A percentile compares a stretch with the other conserved stretches of the same genome.
Conservation (phyloP, 2,113 vertebrate genomes). For the Pimephales promelas region DNA sequence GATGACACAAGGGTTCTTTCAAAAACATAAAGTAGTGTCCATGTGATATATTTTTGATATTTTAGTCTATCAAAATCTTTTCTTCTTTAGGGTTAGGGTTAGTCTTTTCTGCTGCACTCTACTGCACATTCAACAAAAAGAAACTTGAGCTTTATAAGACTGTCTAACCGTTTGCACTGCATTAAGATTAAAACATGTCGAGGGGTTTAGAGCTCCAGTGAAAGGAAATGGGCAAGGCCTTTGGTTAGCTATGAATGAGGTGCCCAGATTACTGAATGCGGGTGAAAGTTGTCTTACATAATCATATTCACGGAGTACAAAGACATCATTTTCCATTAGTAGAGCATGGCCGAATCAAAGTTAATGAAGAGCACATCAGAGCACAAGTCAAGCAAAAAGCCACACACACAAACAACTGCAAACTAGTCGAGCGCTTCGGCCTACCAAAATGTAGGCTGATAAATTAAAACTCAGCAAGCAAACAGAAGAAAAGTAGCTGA, state of each 20-base stretch:
- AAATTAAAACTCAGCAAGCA: not conserved
- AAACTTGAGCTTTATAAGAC: conserved; percentile 31
- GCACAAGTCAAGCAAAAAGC: not conserved
- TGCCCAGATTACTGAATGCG: conserved; percentile 56
- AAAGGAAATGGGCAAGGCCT: conserved; percentile 33
- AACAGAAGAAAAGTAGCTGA: not conserved
- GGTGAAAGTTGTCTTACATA: conserved; percentile 64
- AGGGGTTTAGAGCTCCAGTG: conserved; percentile 27
- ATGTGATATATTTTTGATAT: not conserved
- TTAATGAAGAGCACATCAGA: conserved; percentile 31
- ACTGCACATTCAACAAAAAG: too few species aligned
- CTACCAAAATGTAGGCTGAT: not conserved
- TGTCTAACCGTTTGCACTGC: conserved; percentile 15
- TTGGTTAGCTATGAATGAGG: conserved; percentile 32
- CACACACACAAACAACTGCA: not conserved
- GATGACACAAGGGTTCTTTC: not conserved
- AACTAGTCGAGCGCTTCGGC: not conserved
- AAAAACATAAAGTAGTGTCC: not conserved
- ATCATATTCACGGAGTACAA: conserved; percentile 56
- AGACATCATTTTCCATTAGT: conserved; percentile 57
- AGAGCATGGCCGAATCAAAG: conserved; percentile 46
- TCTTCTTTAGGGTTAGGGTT: not conserved
- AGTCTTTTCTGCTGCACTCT: not conserved
- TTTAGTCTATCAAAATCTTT: not conserved
- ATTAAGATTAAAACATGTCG: conserved; percentile 38